phyloP scores from a whole-genome alignment of 1,140 invertebrate genomes.

The Lasioglossum baleicum region DNA sequence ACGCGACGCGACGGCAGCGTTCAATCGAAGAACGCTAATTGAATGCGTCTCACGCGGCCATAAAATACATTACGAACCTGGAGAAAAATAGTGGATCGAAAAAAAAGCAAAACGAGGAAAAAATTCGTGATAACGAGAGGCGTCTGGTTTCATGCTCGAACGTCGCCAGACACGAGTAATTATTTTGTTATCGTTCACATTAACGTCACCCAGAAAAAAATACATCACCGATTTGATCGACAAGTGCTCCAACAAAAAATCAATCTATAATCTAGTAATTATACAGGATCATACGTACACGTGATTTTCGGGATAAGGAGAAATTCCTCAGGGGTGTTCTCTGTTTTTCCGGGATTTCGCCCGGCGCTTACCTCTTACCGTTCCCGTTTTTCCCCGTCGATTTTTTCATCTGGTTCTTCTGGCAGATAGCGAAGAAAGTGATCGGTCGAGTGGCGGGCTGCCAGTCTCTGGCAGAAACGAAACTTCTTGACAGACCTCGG shows the following conservation, averaged over 20 bases:
- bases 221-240: no score
- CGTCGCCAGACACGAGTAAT: slow-evolving; percentile 15
- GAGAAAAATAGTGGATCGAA: neutral
- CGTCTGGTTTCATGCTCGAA: slow-evolving; percentile 27
- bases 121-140: slow-evolving; percentile 31
- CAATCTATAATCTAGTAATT: no score
- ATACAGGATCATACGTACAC: no score
- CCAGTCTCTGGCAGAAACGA: slow-evolving; percentile 42
- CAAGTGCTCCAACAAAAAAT: no score
- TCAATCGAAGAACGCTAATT: slow-evolving; percentile 12
- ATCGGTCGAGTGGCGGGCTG: slow-evolving; percentile 59
- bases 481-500: slow-evolving; percentile 50
- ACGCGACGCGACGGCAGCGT: no score
- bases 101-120: neutral
- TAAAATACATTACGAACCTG: neutral
- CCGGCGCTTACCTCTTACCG: neutral
- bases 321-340: neutral
- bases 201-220: no score
- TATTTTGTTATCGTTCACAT: slow-evolving; percentile 4
- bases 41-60: slow-evolving; percentile 6
- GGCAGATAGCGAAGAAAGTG: slow-evolving; percentile 51
- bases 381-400: neutral
- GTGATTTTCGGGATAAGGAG: no score
- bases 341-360: slow-evolving; percentile 15
- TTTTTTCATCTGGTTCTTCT: slow-evolving; percentile 16